A percentile compares a stretch with the other conserved stretches of the same genome.
Conservation (phyloP, 2,797 vertebrate species). For the Sparidentex hasta region DNA sequence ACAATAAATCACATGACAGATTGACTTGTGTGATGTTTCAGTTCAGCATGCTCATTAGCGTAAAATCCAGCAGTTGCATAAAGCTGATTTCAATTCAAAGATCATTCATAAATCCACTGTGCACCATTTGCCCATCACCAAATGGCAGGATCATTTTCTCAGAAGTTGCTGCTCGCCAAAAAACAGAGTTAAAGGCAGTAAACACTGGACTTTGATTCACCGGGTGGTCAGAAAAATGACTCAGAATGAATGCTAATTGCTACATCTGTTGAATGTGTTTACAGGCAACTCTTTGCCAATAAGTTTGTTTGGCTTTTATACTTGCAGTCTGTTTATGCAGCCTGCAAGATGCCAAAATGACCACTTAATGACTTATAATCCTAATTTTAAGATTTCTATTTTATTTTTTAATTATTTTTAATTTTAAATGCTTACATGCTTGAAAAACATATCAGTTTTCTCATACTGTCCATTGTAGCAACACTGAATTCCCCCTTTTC, state of each 20-base stretch:
- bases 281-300: too few relatives aligned
- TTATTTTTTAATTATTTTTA: too few relatives aligned
- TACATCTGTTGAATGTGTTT: not conserved
- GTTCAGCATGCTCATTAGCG: not conserved
- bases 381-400: too few relatives aligned
- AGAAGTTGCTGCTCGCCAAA: not conserved
- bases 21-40: not conserved
- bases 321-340: not conserved
- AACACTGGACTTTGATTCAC: not conserved
- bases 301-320: too few relatives aligned
- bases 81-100: not conserved
- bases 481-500: too few relatives aligned
- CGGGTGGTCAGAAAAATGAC: not conserved
- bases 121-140: not conserved
- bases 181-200: not conserved
- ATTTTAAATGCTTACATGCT: too few relatives aligned
- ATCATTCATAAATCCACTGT: not conserved
- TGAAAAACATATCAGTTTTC: too few relatives aligned
- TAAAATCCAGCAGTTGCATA: not conserved
- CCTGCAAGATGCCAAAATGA: too few relatives aligned
- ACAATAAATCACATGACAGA: not conserved
- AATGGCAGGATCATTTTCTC: not conserved
- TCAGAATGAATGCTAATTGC: not conserved
- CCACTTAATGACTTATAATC: too few relatives aligned
- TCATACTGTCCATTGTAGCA: too few relatives aligned